phyloP scores from a whole-genome alignment of 2,113 vertebrate species.

The Sakesphorus luctuosus region DNA sequence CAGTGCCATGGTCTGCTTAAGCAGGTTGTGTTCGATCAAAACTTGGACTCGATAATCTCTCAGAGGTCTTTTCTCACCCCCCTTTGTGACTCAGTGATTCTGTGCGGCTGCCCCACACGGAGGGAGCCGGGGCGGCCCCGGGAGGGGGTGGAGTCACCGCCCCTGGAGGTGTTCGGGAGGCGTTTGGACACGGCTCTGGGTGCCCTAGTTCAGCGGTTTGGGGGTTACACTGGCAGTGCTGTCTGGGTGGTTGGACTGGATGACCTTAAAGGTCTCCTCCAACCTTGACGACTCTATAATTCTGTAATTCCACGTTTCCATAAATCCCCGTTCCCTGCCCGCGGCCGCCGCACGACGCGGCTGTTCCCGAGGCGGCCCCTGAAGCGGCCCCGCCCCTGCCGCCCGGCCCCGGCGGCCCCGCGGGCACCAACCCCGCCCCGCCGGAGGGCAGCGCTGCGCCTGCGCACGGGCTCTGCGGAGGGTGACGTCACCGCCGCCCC shows the following conservation, averaged over 20 bases:
- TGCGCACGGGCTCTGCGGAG: too few species aligned
- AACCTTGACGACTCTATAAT: neutral
- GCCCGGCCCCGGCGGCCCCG: too few species aligned
- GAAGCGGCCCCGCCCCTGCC: too few species aligned
- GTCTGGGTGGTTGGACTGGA: neutral
- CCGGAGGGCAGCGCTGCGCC: too few species aligned
- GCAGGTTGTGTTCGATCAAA: neutral
- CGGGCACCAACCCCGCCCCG: too few species aligned
- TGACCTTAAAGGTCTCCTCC: neutral
- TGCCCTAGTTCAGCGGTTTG: neutral
- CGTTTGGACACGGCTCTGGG: accelerated
- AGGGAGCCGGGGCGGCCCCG: neutral
- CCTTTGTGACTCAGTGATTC: neutral
- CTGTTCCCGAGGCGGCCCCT: too few species aligned
- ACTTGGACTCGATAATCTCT: neutral
- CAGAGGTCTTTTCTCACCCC: neutral
- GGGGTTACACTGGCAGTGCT: neutral
- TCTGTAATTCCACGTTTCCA: accelerated
- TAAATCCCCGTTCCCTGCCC: too few species aligned
- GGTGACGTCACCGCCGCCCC: too few species aligned
- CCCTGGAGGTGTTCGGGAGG: neutral
- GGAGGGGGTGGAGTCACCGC: neutral
- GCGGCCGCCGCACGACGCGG: too few species aligned
- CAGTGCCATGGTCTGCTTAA: neutral
- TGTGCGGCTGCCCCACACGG: neutral